Evolutionary conservation across 2,888 invertebrate species (phyloP), one percentile per base, ranked within the genome.

Genomic region (Hetaerina titia): DNA sequence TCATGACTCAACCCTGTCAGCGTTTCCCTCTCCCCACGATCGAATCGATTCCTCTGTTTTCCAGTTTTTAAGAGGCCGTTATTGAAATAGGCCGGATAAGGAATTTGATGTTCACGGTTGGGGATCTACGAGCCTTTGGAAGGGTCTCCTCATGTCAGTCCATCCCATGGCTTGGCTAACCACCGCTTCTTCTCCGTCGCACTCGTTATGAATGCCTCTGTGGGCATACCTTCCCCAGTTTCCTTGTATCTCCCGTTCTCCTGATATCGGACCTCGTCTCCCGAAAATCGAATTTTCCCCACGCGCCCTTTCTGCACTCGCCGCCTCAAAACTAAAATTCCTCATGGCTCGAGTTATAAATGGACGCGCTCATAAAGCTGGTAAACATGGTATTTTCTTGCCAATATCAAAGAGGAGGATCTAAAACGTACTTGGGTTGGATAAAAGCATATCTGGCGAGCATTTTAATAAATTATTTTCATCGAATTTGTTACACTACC

Each of bases 81-180:
- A 56, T 88, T 88, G 56, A 88, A 88, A 56, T 88, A 88, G 88
- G 45, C 19, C 88, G 88, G 88, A 45, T 8, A 88, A 88, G 88
- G 88, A 88, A 88, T 88, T 69, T 22, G 7, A 9, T n/a, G 69
- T n/a, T 69, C 69, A n/a, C 69, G 22, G 88, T 8, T 17, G 17
- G 17, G 88, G 56, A 88, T 45, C 45, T 13, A 88, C 22, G 56
- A 17, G 45, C 45, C 88, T 88, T 69, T 69, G 22, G 45, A 45
- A 88, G 88, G 88, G 88, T 19, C 56, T 45, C 88, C 45, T 88
- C 88, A 45, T 88, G 31, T 88, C 56, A 9, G n/a, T 69, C 69
- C 69, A 45, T 45, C 56, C 88, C 31, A 0, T 45, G 17, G 17
- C 56, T 45, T 5, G 17, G 45, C 88, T 56, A 69, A 69, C 69